phyloP scores from a whole-genome alignment of 2,797 vertebrate species.

The Epinephelus coioides region DNA sequence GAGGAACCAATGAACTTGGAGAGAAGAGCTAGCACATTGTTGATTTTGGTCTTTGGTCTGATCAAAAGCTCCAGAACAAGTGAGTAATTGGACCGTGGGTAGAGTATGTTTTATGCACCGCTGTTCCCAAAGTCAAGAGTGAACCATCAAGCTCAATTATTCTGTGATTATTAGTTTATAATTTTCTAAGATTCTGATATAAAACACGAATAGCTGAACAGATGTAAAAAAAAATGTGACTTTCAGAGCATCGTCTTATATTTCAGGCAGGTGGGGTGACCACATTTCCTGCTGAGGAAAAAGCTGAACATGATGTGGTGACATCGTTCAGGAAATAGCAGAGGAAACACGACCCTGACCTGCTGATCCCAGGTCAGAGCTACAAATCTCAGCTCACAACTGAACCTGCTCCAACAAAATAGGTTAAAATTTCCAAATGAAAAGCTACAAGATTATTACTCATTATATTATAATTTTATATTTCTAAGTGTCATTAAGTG shows the following conservation, averaged over 20 bases:
- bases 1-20: neutral
- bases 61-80: neutral
- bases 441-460: neutral
- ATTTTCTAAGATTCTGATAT: neutral
- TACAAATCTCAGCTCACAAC: neutral
- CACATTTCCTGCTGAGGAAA: slow-evolving; percentile 27
- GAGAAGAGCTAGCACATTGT: neutral
- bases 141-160: neutral
- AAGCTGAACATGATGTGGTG: slow-evolving; percentile 13
- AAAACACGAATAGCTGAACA: neutral
- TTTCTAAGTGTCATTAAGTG: too few relatives aligned
- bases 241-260: neutral
- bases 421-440: neutral
- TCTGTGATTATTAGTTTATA: neutral
- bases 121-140: neutral
- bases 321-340: slow-evolving; percentile 32
- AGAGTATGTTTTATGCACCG: neutral
- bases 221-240: neutral
- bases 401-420: neutral
- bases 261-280: slow-evolving; percentile 13
- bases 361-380: slow-evolving; percentile 18
- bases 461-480: too few relatives aligned
- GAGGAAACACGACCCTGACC: slow-evolving; percentile 11
- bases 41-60: too few relatives aligned
- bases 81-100: neutral